These are phyloP conservation scores for Therioaphis trifolii DNA, from an alignment of 2,888 invertebrate genomes.

Conservation along the genomic window DNA sequence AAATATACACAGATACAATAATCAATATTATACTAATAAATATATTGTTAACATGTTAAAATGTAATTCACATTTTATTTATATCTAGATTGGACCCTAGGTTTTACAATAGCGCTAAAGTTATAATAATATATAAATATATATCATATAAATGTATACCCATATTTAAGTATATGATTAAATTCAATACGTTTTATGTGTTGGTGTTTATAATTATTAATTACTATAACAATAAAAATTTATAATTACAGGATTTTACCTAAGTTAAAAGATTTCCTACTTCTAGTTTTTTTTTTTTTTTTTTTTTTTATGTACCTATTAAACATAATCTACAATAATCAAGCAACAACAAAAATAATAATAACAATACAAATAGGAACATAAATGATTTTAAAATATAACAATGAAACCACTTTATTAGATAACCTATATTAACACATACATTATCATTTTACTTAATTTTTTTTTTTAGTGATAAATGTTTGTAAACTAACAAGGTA, in stretches of 20 bases:
- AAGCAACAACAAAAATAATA: neutral
- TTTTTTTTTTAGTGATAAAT: neutral
- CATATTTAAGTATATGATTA: constrained; percentile 31
- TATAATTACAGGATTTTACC: constrained; percentile 9
- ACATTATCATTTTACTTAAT: no score
- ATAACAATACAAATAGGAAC: constrained; percentile 3
- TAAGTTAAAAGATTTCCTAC: neutral
- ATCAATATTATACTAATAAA: constrained; percentile 30
- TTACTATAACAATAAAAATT: constrained; percentile 17
- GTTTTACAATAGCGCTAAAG: constrained; percentile 45
- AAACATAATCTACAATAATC: neutral
- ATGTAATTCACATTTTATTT: constrained; percentile 34
- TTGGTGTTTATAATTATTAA: constrained; percentile 56
- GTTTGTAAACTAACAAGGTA: neutral
- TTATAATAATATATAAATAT: constrained; percentile 33
- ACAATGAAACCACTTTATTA: neutral
- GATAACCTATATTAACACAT: neutral
- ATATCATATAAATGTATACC: constrained; percentile 15
- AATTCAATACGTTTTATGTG: constrained; percentile 43
- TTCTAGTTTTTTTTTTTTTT: no score
- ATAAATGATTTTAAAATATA: constrained; percentile 1
- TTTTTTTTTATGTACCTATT: neutral
- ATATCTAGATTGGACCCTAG: constrained; percentile 59
- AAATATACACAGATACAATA: no score
- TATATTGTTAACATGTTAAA: constrained; percentile 10